Conservation (phyloP, 92 coral and sea anemone genomes). For the Epizoanthus illoricatus region DNA sequence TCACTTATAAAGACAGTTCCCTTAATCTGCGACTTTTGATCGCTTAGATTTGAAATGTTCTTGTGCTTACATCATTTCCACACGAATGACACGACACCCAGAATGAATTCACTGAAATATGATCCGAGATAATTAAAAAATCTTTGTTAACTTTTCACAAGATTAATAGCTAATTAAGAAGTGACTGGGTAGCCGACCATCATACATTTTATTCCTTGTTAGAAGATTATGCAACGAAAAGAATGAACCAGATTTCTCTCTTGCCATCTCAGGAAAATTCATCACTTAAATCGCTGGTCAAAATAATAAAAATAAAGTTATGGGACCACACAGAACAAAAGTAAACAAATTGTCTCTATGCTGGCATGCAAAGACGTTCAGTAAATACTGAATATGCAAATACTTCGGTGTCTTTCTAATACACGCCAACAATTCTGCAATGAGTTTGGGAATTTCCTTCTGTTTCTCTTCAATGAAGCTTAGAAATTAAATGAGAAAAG, state of each 20-base stretch:
- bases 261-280: slow-evolving; percentile 11
- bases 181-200: slow-evolving; percentile 86
- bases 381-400: slow-evolving; percentile 81
- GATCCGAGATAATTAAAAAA: slow-evolving; percentile 90
- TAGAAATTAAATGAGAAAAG: too few relatives aligned
- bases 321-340: slow-evolving; percentile 22
- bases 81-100: slow-evolving; percentile 3
- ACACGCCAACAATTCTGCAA: slow-evolving; percentile 37
- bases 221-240: slow-evolving; percentile 49
- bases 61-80: slow-evolving; percentile 25
- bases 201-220: slow-evolving; percentile 57
- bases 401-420: slow-evolving; percentile 37
- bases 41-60: neutral
- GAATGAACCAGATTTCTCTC: slow-evolving; percentile 8
- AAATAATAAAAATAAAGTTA: neutral
- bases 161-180: slow-evolving; percentile 96
- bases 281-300: neutral
- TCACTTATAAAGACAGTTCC: slow-evolving; percentile 20
- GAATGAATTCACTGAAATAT: slow-evolving; percentile 62
- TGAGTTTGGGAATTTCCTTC: neutral
- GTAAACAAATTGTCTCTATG: slow-evolving; percentile 59
- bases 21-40: neutral
- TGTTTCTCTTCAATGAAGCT: neutral
- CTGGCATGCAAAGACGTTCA: slow-evolving; percentile 61
- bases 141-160: slow-evolving; percentile 93